Percentiles rank a stretch among this genome's conserved stretches.
Conservation (phyloP, 2,797 vertebrate species). For the Sebastolobus altivelis region DNA sequence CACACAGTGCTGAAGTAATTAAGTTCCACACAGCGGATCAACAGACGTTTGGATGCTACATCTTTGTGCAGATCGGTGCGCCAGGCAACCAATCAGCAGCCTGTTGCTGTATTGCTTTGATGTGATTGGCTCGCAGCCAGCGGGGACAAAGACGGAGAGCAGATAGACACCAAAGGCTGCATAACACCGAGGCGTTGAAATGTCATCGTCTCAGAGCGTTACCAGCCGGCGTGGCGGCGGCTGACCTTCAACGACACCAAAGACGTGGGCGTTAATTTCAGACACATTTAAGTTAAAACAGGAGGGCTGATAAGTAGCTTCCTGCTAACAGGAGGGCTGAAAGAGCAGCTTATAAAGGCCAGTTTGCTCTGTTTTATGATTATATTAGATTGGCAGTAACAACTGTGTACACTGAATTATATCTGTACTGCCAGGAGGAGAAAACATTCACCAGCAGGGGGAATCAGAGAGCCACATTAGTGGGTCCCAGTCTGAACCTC, state of each 20-base stretch:
- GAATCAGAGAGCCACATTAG: constrained; percentile 52
- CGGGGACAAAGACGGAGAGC: constrained; percentile 5
- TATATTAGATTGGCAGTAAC: constrained; percentile 7
- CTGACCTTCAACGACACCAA: constrained; percentile 48
- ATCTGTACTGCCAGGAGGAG: not conserved
- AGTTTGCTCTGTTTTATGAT: constrained; percentile 3
- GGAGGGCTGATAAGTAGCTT: not conserved
- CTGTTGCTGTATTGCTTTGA: constrained; percentile 14
- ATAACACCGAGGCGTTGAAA: constrained; percentile 31
- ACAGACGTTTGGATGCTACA: not conserved
- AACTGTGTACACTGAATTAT: not conserved
- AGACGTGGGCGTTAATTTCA: constrained; percentile 16
- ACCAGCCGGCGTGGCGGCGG: not conserved
- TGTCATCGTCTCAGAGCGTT: constrained; percentile 44
- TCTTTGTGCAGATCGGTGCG: not conserved
- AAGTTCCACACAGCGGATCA: not conserved
- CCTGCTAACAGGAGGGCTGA: not conserved
- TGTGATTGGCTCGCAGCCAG: constrained; percentile 12
- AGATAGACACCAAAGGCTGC: constrained; percentile 18
- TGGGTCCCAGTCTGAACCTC: not conserved
- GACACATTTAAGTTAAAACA: not conserved
- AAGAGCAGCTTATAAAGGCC: not conserved
- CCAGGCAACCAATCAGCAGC: constrained; percentile 22
- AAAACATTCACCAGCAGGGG: constrained; percentile 63
- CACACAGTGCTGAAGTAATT: not conserved